Evolutionary conservation across 2,113 vertebrate genomes (phyloP).

Genomic region (Mormoops blainvillei): DNA sequence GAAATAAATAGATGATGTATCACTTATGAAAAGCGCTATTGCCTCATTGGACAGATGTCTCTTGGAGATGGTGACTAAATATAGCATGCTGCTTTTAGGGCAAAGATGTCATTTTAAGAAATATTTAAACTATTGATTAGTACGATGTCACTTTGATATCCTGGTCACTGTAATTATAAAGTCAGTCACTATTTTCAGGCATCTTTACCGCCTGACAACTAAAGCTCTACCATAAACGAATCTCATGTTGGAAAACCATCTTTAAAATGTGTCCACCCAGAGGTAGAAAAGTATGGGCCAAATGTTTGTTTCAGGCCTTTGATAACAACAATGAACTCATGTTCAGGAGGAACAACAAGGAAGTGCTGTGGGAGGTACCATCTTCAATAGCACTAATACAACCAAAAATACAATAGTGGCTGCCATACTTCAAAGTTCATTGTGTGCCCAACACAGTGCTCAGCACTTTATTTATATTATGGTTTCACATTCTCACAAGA

Average conservation of each 20-base stretch:
- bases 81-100: slow-evolving; percentile 62
- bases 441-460: not conserved
- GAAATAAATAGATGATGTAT: slow-evolving; percentile 56
- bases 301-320: not conserved
- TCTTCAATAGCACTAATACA: not conserved
- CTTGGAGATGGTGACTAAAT: slow-evolving; percentile 32
- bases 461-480: not conserved
- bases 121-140: slow-evolving; percentile 18
- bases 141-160: slow-evolving; percentile 34
- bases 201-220: slow-evolving; percentile 9
- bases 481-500: not conserved
- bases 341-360: not conserved
- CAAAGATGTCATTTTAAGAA: slow-evolving; percentile 34
- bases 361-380: not conserved
- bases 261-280: not conserved
- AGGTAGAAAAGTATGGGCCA: not conserved
- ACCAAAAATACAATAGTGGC: not conserved
- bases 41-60: slow-evolving; percentile 49
- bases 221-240: not conserved
- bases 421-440: not conserved
- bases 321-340: not conserved
- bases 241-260: not conserved
- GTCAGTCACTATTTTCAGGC: not conserved
- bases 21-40: slow-evolving; percentile 45
- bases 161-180: not conserved